Percentiles rank a stretch among this genome's conserved stretches.
Conservation (phyloP, 2,888 invertebrate species). For the Apodemia mormo region DNA sequence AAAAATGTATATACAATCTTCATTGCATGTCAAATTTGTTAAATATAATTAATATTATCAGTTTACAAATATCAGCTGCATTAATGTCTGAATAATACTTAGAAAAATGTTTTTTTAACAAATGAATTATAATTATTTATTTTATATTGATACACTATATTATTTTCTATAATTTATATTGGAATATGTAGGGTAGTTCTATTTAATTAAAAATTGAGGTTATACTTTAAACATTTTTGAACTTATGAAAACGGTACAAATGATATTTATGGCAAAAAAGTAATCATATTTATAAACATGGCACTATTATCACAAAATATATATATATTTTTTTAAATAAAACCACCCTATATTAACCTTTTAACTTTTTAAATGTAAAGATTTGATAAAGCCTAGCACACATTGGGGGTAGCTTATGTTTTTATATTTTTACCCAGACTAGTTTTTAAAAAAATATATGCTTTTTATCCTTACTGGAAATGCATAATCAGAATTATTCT, state of each 20-base stretch:
- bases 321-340: not conserved
- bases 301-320: conserved; percentile 29
- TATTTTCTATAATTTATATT: not conserved
- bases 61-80: not conserved
- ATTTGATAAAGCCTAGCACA: not conserved
- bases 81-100: not conserved
- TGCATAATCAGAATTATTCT: too few species aligned
- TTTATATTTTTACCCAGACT: not conserved
- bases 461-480: too few species aligned
- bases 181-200: conserved; percentile 12
- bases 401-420: conserved; percentile 13
- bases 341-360: not conserved
- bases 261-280: conserved; percentile 7
- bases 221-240: not conserved
- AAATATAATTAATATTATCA: not conserved
- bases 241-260: not conserved
- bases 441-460: too few species aligned
- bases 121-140: not conserved
- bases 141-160: not conserved
- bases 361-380: not conserved
- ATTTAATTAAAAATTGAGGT: conserved; percentile 9
- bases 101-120: conserved; percentile 7
- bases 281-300: conserved; percentile 22
- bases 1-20: conserved; percentile 1
- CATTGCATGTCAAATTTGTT: conserved; percentile 10